A percentile compares a stretch with the other conserved stretches of the same genome.
Conservation (phyloP, 2,888 invertebrate species). For the Psylliodes chrysocephalus region DNA sequence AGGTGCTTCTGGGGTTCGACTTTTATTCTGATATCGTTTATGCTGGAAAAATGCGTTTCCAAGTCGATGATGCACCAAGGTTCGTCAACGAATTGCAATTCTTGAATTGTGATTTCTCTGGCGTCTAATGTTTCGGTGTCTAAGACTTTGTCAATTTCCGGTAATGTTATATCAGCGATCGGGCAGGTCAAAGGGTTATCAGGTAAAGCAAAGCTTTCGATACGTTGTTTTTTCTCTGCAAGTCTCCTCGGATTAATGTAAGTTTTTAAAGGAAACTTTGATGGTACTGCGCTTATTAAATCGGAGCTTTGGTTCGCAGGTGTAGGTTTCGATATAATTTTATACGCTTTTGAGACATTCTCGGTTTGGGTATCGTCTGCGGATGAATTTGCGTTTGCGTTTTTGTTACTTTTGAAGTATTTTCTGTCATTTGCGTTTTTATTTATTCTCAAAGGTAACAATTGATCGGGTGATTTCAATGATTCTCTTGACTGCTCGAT, state of each 20-base stretch:
- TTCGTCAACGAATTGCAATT: constrained; percentile 37
- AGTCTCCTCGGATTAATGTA: constrained; percentile 54
- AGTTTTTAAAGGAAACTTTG: constrained; percentile 53
- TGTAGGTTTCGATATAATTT: constrained; percentile 50
- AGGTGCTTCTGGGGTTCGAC: constrained; percentile 15
- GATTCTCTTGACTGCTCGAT: background rate
- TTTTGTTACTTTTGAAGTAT: background rate
- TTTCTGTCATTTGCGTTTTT: background rate
- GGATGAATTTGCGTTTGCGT: too few relatives aligned
- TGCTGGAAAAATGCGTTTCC: constrained; percentile 12
- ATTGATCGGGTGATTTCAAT: background rate
- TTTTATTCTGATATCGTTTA: constrained; percentile 34
- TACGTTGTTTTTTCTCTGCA: constrained; percentile 38
- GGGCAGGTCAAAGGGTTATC: constrained; percentile 52
- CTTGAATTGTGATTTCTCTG: constrained; percentile 41
- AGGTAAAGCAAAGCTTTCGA: constrained; percentile 57
- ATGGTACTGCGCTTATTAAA: background rate
- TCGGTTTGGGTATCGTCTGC: constrained; percentile 26
- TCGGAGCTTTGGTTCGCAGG: background rate
- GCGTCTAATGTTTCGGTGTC: constrained; percentile 46
- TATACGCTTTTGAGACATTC: constrained; percentile 54
- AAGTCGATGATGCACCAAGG: constrained; percentile 41
- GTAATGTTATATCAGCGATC: background rate
- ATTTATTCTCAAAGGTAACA: background rate
- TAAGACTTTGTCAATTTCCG: constrained; percentile 33